phyloP scores from a whole-genome alignment of 2,888 invertebrate genomes.

The Platycheirus albimanus region DNA sequence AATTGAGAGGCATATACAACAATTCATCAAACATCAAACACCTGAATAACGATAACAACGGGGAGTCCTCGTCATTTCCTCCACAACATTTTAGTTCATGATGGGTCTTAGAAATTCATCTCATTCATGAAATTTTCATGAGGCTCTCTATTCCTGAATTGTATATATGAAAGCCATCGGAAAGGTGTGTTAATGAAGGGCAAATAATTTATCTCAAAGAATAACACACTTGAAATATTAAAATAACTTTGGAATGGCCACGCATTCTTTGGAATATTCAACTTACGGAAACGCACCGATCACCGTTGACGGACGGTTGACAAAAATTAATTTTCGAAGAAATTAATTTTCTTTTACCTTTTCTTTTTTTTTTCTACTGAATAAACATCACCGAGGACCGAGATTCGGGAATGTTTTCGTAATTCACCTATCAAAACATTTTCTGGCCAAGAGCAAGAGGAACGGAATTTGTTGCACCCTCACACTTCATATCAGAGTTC shows the following conservation, averaged over 20 bases:
- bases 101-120: constrained; percentile 51
- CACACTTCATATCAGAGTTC: no score
- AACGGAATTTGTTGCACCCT: constrained; percentile 55
- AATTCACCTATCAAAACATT: constrained; percentile 71
- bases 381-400: constrained; percentile 65
- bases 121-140: constrained; percentile 70
- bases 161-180: constrained; percentile 16
- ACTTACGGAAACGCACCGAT: constrained; percentile 2
- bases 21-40: constrained; percentile 5
- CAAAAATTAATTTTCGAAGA: constrained; percentile 65
- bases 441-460: constrained; percentile 20
- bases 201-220: constrained; percentile 65
- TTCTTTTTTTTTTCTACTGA: constrained; percentile 60
- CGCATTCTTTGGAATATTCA: constrained; percentile 33
- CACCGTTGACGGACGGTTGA: constrained; percentile 38
- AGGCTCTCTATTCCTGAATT: constrained; percentile 11
- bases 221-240: constrained; percentile 68
- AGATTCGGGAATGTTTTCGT: constrained; percentile 65
- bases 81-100: neutral
- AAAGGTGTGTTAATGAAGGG: constrained; percentile 39
- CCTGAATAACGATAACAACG: constrained; percentile 9
- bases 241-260: constrained; percentile 51
- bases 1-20: constrained; percentile 15
- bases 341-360: constrained; percentile 72
- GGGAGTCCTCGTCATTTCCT: neutral